Percentiles rank a stretch among this genome's conserved stretches.
Conservation (phyloP, 2,888 invertebrate genomes). For the Notodonta dromedarius region DNA sequence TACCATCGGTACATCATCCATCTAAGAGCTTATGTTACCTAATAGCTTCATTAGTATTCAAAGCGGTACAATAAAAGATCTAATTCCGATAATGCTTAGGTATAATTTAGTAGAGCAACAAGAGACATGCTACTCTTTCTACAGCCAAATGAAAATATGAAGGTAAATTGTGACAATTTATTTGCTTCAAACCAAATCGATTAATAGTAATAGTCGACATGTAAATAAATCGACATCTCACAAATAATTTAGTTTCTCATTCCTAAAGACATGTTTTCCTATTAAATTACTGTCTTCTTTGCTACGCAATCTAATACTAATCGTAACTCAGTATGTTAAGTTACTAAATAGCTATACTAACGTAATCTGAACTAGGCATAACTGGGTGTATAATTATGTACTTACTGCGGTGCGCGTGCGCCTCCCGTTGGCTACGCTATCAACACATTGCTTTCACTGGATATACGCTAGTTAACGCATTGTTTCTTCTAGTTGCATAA, state of each 20-base stretch:
- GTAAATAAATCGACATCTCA: too few species aligned
- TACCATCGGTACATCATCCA: conserved; percentile 20
- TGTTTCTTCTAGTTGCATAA: conserved; percentile 37
- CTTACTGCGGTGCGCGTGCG: conserved; percentile 30
- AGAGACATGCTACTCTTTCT: background rate
- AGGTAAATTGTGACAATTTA: too few species aligned
- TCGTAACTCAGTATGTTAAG: background rate
- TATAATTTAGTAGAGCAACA: background rate
- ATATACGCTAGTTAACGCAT: conserved; percentile 35
- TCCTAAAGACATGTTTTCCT: too few species aligned
- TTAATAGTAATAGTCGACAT: too few species aligned
- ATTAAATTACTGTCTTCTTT: too few species aligned
- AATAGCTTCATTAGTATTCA: conserved; percentile 35
- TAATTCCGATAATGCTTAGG: background rate
- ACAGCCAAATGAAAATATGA: background rate
- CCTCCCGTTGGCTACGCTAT: conserved; percentile 33
- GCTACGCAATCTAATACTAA: too few species aligned
- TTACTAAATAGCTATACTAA: background rate
- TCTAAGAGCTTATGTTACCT: conserved; percentile 22
- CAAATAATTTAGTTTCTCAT: too few species aligned
- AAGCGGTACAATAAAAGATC: conserved; percentile 26
- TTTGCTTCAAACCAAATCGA: too few species aligned
- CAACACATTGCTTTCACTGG: conserved; percentile 39
- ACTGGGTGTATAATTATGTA: conserved; percentile 26
- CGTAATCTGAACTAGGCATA: conserved; percentile 3